Evolutionary conservation across 2,797 vertebrate species (phyloP), one percentile per base, ranked within the genome.

Genomic region (Chromis chromis): DNA sequence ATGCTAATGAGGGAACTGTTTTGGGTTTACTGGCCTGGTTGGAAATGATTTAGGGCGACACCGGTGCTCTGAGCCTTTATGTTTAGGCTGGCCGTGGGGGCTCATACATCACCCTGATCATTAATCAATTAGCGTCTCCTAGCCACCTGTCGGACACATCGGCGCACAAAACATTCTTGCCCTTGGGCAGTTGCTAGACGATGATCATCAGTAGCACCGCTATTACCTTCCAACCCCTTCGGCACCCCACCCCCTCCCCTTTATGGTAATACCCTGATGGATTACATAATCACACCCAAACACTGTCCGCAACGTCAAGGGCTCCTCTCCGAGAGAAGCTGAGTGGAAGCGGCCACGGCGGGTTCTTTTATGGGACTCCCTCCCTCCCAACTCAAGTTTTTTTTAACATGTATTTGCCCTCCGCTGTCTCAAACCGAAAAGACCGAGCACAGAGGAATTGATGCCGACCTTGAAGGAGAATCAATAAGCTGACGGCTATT

Each of bases 11-110:
- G 67, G 68, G 65, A 90, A 90, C 88, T 88, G 93, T 93, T 90
- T 88, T 76, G 84, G 87, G 79, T 94, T 94, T 90, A 89, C 90
- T 70, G 90, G 91, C 92, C 92, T 94, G 93, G 93, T 93, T 93
- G 93, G 93, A 94, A 93, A 94, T 94, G 93, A 95, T 94, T 94
- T 94, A 95, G 91, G 90, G 88, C 42, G 91, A 92, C 91, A 93
- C 85, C 70, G 70, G 70, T 74, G 89, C 88, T 89, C 90, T 57
- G 83, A 70, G 88, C 78, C 89, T 93, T 93, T 92, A 90, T 92
- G 90, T 90, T 84, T 81, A 46, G 84, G 76, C 79, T 81, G 81
- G 79, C 86, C 74, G 74, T 59, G 42, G 84, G 88, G 84, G 83
- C 83, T 94, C 94, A 86, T 94, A 94, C 86, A 94, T 94, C 94